These are phyloP conservation scores for Lasius fuliginosus DNA, from an alignment of 2,888 invertebrate species.

Conservation along the genomic window DNA sequence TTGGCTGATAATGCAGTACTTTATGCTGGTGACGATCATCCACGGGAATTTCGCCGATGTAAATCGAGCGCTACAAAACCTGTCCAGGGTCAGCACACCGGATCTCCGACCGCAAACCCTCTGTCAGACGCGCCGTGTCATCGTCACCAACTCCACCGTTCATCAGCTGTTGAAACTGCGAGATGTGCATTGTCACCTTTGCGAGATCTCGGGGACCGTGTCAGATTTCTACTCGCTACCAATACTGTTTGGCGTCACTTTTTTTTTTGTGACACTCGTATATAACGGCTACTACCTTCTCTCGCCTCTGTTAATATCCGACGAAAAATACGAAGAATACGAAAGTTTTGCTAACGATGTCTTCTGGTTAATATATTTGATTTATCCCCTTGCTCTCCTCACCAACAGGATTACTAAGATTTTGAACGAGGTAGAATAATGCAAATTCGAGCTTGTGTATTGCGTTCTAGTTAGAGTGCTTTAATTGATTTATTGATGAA, in stretches of 20 bases:
- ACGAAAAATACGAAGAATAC: background rate
- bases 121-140: slow-evolving; percentile 24
- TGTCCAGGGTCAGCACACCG: background rate
- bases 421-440: slow-evolving; percentile 62
- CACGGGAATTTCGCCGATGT: slow-evolving; percentile 52
- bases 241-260: slow-evolving; percentile 46
- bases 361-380: slow-evolving; percentile 14
- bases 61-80: slow-evolving; percentile 53
- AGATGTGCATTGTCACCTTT: slow-evolving; percentile 62
- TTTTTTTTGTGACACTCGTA: slow-evolving; percentile 55
- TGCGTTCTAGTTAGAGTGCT: background rate
- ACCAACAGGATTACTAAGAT: slow-evolving; percentile 55
- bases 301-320: background rate
- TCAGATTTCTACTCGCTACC: slow-evolving; percentile 69
- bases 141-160: slow-evolving; percentile 37
- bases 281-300: slow-evolving; percentile 66
- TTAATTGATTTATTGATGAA: background rate
- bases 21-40: slow-evolving; percentile 51
- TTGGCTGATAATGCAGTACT: slow-evolving; percentile 67
- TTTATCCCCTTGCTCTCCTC: slow-evolving; percentile 58
- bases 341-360: background rate
- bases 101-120: background rate
- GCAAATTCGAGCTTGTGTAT: background rate
- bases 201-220: slow-evolving; percentile 61
- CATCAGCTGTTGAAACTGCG: slow-evolving; percentile 55